These are phyloP conservation scores for Kryptopterus vitreolus DNA, from an alignment of 2,797 vertebrate genomes.

Conservation along the genomic window DNA sequence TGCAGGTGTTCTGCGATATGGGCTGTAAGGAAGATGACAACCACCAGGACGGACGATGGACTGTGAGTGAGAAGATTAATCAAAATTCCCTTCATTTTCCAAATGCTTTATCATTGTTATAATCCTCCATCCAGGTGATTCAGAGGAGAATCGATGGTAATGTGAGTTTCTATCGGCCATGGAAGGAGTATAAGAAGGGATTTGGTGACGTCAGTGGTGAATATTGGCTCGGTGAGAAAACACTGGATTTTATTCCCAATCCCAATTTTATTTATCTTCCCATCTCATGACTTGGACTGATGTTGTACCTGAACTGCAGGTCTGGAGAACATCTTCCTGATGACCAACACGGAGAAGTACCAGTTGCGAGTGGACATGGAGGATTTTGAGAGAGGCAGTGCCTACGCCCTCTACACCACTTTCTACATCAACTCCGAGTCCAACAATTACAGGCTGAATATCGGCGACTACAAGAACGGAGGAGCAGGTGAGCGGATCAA, in stretches of 20 bases:
- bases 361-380: slow-evolving; percentile 67
- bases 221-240: slow-evolving; percentile 73
- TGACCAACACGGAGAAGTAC: slow-evolving; percentile 58
- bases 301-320: slow-evolving; percentile 38
- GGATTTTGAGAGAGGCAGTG: slow-evolving; percentile 58
- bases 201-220: slow-evolving; percentile 71
- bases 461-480: slow-evolving; percentile 49
- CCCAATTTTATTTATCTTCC: too few relatives aligned
- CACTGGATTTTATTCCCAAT: background rate
- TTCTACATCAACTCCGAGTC: slow-evolving; percentile 62
- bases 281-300: too few relatives aligned
- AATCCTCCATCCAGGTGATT: slow-evolving; percentile 63
- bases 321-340: slow-evolving; percentile 63
- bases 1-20: slow-evolving; percentile 23
- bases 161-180: slow-evolving; percentile 73
- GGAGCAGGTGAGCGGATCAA: slow-evolving; percentile 53
- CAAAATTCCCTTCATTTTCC: too few relatives aligned
- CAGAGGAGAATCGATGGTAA: slow-evolving; percentile 74
- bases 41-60: background rate
- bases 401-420: slow-evolving; percentile 54
- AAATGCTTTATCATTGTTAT: background rate
- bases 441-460: slow-evolving; percentile 59
- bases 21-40: background rate
- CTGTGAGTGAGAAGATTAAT: slow-evolving; percentile 9
- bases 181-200: slow-evolving; percentile 72